Conservation (phyloP, 2,113 vertebrate species). For the Sphyrna mokarran region DNA sequence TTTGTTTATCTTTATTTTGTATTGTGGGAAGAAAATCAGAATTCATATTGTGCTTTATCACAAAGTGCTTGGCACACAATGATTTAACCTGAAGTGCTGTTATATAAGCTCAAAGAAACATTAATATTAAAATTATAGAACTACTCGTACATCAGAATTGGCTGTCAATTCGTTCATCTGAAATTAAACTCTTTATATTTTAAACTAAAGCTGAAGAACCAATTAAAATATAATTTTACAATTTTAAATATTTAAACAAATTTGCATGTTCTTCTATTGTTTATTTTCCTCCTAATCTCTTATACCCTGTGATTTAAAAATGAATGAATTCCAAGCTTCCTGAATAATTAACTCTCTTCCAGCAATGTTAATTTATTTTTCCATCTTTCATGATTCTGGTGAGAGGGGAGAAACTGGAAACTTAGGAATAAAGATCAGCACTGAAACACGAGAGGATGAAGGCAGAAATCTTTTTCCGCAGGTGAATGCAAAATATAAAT, state of each 20-base stretch:
- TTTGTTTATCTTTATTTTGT: background rate
- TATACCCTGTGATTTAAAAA: background rate
- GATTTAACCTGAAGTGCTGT: background rate
- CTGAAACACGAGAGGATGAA: too few species aligned
- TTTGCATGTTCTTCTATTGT: background rate
- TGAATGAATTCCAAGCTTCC: background rate
- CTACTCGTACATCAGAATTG: background rate
- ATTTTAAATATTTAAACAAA: background rate
- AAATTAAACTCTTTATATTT: background rate
- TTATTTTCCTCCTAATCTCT: background rate
- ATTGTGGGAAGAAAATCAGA: background rate
- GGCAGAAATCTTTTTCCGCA: background rate
- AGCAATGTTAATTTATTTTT: background rate
- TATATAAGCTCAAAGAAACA: background rate
- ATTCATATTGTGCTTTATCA: background rate
- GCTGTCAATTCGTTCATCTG: background rate
- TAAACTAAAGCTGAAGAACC: background rate
- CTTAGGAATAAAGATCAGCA: too few species aligned
- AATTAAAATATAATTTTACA: background rate
- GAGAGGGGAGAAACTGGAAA: too few species aligned
- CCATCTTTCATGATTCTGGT: too few species aligned
- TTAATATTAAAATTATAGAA: background rate
- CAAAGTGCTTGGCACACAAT: background rate
- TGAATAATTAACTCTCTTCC: background rate
- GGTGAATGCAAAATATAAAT: background rate